Conservation (phyloP, 23 tunicate genomes). For the Trididemnum miniatum region DNA sequence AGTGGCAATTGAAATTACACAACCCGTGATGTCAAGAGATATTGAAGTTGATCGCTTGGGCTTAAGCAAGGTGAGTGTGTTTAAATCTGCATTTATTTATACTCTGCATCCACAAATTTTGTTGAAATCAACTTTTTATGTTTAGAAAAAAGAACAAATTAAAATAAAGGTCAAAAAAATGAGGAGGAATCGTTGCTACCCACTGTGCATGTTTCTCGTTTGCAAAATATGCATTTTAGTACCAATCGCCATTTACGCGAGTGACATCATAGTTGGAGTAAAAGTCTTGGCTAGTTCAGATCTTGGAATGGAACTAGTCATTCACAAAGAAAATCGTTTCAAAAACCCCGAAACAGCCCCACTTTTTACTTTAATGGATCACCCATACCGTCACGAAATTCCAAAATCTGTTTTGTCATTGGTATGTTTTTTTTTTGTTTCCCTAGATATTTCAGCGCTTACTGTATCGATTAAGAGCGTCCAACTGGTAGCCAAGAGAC, state of each 20-base stretch:
- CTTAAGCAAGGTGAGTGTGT: too few species aligned
- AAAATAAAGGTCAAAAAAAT: constrained; percentile 7
- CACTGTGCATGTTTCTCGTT: constrained; percentile 28
- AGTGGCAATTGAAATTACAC: too few species aligned
- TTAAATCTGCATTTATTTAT: too few species aligned
- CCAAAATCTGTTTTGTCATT: neutral
- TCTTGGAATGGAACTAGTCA: constrained; percentile 29
- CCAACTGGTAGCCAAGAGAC: too few species aligned
- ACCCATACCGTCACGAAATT: constrained; percentile 6
- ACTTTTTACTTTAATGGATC: constrained; percentile 2
- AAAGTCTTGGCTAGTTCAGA: constrained; percentile 55
- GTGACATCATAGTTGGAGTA: constrained; percentile 84
- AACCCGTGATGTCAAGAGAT: too few species aligned
- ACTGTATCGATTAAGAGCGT: too few species aligned
- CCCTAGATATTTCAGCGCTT: too few species aligned
- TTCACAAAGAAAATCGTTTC: constrained; percentile 10
- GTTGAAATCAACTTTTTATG: too few species aligned
- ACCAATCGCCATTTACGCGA: constrained; percentile 75
- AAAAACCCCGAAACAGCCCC: constrained; percentile 26
- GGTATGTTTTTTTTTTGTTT: too few species aligned
- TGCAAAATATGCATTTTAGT: constrained; percentile 58
- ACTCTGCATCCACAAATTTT: too few species aligned
- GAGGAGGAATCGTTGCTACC: neutral
- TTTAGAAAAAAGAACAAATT: constrained; percentile 13
- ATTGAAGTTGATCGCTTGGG: too few species aligned